Base-by-base conservation (phyloP, 2,888 invertebrate species). In the Hirtodrosophila confusa region DNA sequence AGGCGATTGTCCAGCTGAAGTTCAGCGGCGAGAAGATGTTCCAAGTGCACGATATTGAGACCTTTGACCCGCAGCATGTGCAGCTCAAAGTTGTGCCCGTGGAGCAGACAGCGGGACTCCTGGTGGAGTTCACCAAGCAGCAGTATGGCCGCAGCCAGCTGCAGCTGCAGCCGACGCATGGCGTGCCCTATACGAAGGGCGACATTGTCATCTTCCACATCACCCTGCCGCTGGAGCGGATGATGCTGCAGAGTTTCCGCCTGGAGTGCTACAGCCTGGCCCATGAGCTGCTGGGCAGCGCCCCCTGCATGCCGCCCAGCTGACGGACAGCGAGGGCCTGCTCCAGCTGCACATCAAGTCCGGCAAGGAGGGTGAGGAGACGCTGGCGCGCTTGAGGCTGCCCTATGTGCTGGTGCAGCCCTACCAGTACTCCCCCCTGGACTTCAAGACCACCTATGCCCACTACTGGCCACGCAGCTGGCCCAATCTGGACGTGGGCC, bases 401-500 rank as follows among this genome's bases (percentile, higher is more conserved):
- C 93, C 94, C 68, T 95, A 94, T 90, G 89, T 95, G 57, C 90
- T 89, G 88, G 85, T 91, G 10, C 89, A 88, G 56, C 91, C 91
- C 0, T 87, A 90, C 68, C 67, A 68, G 94, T 70, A 80, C 49
- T 74, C 82, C 4, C 61, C 71, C 93, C 95, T 96, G 92, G 94
- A 95, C 90, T 94, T 98, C 93, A 94, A 95, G 88, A 94, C 94
- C 27, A 95, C 97, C 3, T 97, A 95, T 89, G 94, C 95, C 1
- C 95, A 95, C 79, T 95, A 97, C 89, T 98, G 98, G 98, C 96
- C 96, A 80, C 94, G 95, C 50, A 93, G 95, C 36, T 96, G 97
- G 95, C 94, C 94, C 23, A 96, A 96, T 0, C 91, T 99, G 54
- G 97, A 99, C 92, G 97, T 99, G 47, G 99, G 99, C 0, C 99